phyloP scores from a whole-genome alignment of 2,113 vertebrate species.

The Epinephelus moara region DNA sequence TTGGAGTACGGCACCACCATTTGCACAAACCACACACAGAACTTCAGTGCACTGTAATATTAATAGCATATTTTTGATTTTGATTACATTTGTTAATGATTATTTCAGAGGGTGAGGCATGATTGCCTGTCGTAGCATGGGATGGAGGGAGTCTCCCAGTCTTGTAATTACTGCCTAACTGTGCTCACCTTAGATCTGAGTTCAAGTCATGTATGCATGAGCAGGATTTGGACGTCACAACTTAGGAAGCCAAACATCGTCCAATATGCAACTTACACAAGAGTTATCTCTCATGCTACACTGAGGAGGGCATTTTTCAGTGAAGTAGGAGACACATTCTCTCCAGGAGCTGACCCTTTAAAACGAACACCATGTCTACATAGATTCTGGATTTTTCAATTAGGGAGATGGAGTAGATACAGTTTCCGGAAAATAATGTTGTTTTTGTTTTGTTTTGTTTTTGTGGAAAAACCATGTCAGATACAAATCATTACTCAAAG shows the following conservation, averaged over 20 bases:
- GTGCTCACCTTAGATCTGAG: background rate
- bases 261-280: background rate
- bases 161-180: too few relatives aligned
- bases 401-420: background rate
- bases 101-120: too few relatives aligned
- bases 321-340: background rate
- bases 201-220: background rate
- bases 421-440: background rate
- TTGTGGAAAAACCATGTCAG: background rate
- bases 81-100: too few relatives aligned
- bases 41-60: too few relatives aligned
- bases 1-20: too few relatives aligned
- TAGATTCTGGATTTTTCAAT: background rate
- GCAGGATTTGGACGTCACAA: background rate
- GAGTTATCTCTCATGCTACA: background rate
- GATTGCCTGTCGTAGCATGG: too few relatives aligned
- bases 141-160: too few relatives aligned
- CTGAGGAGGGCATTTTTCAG: background rate
- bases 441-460: background rate
- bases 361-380: background rate
- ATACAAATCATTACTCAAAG: background rate
- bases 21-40: too few relatives aligned
- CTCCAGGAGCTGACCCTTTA: background rate
- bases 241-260: too few relatives aligned
- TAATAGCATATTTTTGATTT: too few relatives aligned